Percentiles rank a stretch among this genome's conserved stretches.
phyloP scores from a whole-genome alignment of 2,113 vertebrate species.

The Nothoprocta pentlandii region DNA sequence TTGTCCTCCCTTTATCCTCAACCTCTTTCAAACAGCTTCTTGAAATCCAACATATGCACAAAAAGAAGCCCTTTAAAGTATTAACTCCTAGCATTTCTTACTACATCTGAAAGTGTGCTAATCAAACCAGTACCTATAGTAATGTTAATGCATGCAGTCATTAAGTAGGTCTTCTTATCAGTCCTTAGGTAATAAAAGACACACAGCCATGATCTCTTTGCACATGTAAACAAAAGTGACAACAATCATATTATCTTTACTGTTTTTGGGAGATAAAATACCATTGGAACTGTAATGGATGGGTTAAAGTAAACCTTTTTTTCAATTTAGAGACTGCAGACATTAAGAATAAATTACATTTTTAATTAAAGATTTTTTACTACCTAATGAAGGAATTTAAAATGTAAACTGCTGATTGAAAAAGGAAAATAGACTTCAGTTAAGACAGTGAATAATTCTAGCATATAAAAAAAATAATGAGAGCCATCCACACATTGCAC shows the following conservation, averaged over 20 bases:
- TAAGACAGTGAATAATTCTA: conserved; percentile 30
- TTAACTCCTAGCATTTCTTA: neutral
- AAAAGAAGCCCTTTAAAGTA: neutral
- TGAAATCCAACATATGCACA: neutral
- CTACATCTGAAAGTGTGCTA: neutral
- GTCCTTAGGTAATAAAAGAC: neutral
- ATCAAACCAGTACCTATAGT: neutral
- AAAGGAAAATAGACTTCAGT: conserved; percentile 40
- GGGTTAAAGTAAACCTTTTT: conserved; percentile 13
- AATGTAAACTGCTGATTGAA: conserved; percentile 68
- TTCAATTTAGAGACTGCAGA: neutral
- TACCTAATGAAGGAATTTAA: conserved; percentile 54
- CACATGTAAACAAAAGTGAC: conserved; percentile 37
- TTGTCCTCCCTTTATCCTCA: neutral
- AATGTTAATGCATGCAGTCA: neutral
- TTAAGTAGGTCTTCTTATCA: neutral
- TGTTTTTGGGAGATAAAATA: neutral
- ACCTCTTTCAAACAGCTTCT: neutral
- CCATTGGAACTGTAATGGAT: conserved; percentile 27
- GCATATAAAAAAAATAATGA: conserved; percentile 27
- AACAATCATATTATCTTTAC: neutral
- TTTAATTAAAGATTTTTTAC: conserved; percentile 72
- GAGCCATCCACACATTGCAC: neutral
- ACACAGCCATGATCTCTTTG: neutral
- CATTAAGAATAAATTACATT: conserved; percentile 61